Evolutionary conservation across 2,888 invertebrate species (phyloP).

Genomic region (Campoplex capitator): DNA sequence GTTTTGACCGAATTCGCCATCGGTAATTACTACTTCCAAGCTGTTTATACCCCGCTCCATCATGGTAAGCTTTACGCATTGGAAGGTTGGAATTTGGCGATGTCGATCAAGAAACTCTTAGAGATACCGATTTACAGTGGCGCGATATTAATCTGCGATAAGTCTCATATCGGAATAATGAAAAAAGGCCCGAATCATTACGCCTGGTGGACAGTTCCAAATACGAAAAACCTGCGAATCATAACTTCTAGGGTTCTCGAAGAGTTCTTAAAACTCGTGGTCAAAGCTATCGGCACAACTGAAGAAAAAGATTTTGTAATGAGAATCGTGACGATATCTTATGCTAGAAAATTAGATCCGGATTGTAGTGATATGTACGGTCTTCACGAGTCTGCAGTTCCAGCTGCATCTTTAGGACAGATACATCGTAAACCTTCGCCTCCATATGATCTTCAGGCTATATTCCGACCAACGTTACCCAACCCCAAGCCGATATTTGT

Average conservation of each 20-base stretch:
- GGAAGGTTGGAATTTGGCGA: conserved; percentile 80
- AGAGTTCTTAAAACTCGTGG: conserved; percentile 78
- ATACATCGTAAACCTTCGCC: conserved; percentile 73
- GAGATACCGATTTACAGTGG: conserved; percentile 79
- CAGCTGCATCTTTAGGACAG: conserved; percentile 74
- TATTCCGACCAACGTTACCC: conserved; percentile 74
- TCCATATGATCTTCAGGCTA: conserved; percentile 73
- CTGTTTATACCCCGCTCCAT: conserved; percentile 79
- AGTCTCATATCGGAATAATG: conserved; percentile 78
- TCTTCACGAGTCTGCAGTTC: conserved; percentile 77
- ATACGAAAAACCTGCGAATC: conserved; percentile 77
- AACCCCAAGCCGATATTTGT: conserved; percentile 77
- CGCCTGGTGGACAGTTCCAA: conserved; percentile 80
- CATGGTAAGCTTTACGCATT: conserved; percentile 74
- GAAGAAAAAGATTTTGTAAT: conserved; percentile 73
- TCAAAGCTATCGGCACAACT: conserved; percentile 72
- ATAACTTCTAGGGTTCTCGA: conserved; percentile 75
- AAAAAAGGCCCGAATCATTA: conserved; percentile 76
- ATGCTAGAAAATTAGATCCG: conserved; percentile 78
- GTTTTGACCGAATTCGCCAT: conserved; percentile 79
- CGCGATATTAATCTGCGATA: conserved; percentile 76
- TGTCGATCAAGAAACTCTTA: conserved; percentile 79
- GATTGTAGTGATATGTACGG: conserved; percentile 78
- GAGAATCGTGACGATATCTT: conserved; percentile 77
- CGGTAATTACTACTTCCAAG: conserved; percentile 80